phyloP scores from a whole-genome alignment of 2,113 vertebrate species.

The Epinephelus cyanopodus region DNA sequence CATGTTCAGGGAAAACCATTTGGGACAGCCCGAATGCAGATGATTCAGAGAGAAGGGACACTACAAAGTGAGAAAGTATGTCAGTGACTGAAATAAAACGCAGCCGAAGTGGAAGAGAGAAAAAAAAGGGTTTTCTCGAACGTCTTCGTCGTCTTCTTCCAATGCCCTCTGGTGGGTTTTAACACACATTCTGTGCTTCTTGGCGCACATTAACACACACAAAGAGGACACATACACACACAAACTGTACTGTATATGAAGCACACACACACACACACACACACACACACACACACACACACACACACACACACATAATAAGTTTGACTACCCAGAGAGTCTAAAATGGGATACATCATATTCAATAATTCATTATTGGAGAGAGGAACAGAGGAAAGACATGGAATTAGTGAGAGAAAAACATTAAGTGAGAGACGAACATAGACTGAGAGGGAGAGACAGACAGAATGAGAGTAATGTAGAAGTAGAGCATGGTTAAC shows the following conservation, averaged over 20 bases:
- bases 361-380: conserved; percentile 64
- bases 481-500: conserved; percentile 28
- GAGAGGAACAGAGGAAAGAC: conserved; percentile 16
- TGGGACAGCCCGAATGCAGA: neutral
- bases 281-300: neutral
- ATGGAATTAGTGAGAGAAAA: conserved; percentile 1
- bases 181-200: conserved; percentile 28
- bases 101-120: conserved; percentile 12
- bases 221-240: conserved; percentile 6
- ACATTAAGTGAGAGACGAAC: neutral
- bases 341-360: conserved; percentile 36
- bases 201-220: conserved; percentile 14
- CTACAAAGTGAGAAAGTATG: conserved; percentile 39
- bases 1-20: conserved; percentile 13
- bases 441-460: neutral
- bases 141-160: conserved; percentile 13
- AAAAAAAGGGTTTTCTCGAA: conserved; percentile 6
- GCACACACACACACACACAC: neutral
- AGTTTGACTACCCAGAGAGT: conserved; percentile 22
- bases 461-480: conserved; percentile 19
- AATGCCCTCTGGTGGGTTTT: conserved; percentile 59
- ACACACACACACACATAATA: neutral
- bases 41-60: conserved; percentile 16
- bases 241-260: conserved; percentile 15
- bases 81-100: conserved; percentile 53